Percentiles rank a stretch among this genome's conserved stretches.
These are phyloP conservation scores for Lordiphosa mommai DNA, from an alignment of 1,140 invertebrate genomes.

Conservation along the genomic window DNA sequence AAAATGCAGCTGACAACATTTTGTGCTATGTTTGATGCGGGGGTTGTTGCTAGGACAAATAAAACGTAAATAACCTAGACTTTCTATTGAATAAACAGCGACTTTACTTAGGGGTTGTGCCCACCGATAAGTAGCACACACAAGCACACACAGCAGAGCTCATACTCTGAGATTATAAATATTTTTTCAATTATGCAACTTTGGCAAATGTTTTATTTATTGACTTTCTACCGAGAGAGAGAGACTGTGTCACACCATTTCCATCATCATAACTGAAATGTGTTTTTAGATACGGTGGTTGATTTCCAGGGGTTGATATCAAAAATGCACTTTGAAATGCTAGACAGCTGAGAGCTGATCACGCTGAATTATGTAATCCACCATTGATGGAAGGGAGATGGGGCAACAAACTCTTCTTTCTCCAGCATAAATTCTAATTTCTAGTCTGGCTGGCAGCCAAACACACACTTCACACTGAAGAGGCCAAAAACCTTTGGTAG, in stretches of 20 bases:
- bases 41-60: constrained; percentile 8
- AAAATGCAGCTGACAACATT: constrained; percentile 66
- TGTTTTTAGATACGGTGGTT: constrained; percentile 66
- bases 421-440: constrained; percentile 34
- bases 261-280: constrained; percentile 42
- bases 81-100: constrained; percentile 8
- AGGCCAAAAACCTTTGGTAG: constrained; percentile 12
- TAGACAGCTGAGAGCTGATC: constrained; percentile 41
- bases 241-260: constrained; percentile 23
- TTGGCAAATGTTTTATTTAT: constrained; percentile 73
- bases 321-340: constrained; percentile 60
- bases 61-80: constrained; percentile 4
- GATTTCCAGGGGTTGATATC: constrained; percentile 47
- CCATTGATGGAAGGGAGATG: neutral
- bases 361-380: constrained; percentile 52
- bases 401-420: constrained; percentile 45
- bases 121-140: constrained; percentile 47
- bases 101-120: constrained; percentile 23
- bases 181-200: constrained; percentile 71
- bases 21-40: constrained; percentile 22
- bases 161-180: neutral
- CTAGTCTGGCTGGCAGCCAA: constrained; percentile 37
- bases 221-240: constrained; percentile 42
- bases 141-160: constrained; percentile 4
- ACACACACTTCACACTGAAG: neutral